Conservation (phyloP, 2,113 vertebrate species). For the Microtus oregoni region DNA sequence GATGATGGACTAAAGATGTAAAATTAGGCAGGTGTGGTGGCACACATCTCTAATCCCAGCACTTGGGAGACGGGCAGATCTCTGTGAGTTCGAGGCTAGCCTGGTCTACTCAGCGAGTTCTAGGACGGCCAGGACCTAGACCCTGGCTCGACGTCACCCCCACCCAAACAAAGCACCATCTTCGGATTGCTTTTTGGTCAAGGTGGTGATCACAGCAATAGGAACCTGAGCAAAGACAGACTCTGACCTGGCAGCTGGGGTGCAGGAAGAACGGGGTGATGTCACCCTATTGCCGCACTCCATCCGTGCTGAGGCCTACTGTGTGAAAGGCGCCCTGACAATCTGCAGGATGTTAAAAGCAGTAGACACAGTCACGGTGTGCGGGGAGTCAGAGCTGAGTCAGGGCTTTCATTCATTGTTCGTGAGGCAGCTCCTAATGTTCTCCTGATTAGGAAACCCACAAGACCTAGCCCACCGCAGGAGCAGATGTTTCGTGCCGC, state of each 20-base stretch:
- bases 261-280: slow-evolving; percentile 12
- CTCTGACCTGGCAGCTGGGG: background rate
- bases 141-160: background rate
- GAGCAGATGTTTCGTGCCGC: slow-evolving; percentile 56
- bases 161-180: background rate
- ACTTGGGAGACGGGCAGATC: background rate
- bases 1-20: background rate
- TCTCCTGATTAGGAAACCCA: slow-evolving; percentile 3
- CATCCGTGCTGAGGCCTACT: background rate
- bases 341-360: background rate
- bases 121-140: background rate
- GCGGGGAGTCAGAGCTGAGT: background rate
- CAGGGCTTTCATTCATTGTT: slow-evolving; percentile 72
- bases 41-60: background rate
- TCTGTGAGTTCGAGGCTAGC: background rate
- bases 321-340: slow-evolving; percentile 36
- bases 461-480: slow-evolving; percentile 46
- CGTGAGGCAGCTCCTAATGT: slow-evolving; percentile 52
- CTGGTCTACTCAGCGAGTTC: background rate
- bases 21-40: too few relatives aligned
- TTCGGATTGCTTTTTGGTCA: background rate
- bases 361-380: background rate
- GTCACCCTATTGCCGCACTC: background rate
- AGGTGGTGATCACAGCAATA: background rate
- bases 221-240: too few relatives aligned